These are phyloP conservation scores for Drosophila sp. DNA, from an alignment of 1,140 invertebrate genomes.

Conservation along the genomic window DNA sequence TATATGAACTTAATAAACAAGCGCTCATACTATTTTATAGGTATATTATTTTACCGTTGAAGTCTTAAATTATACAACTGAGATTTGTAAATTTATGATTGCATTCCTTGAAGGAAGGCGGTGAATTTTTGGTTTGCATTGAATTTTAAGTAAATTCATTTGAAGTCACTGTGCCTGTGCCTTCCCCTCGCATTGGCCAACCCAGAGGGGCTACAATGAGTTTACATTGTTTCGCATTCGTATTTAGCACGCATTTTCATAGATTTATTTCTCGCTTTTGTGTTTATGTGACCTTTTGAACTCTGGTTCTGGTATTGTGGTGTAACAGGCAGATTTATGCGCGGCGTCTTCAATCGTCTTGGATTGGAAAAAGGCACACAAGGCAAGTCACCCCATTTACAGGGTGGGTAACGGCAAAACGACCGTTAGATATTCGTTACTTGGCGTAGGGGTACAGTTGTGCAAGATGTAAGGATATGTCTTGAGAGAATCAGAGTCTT, in stretches of 20 bases:
- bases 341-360: slow-evolving; percentile 39
- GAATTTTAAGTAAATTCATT: too few species aligned
- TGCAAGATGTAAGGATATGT: slow-evolving; percentile 1
- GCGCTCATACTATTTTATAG: too few species aligned
- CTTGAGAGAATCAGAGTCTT: neutral
- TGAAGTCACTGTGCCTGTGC: too few species aligned
- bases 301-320: slow-evolving; percentile 3
- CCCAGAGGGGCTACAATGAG: slow-evolving; percentile 33
- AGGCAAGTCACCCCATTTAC: slow-evolving; percentile 39
- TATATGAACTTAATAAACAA: too few species aligned
- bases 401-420: slow-evolving; percentile 32
- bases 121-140: too few species aligned
- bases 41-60: too few species aligned
- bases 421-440: slow-evolving; percentile 23
- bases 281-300: slow-evolving; percentile 49
- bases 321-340: slow-evolving; percentile 23
- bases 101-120: too few species aligned
- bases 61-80: too few species aligned
- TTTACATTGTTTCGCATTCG: slow-evolving; percentile 43
- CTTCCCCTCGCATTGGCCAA: neutral
- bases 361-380: slow-evolving; percentile 31
- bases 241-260: slow-evolving; percentile 12
- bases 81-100: too few species aligned
- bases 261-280: slow-evolving; percentile 22
- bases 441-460: slow-evolving; percentile 27